These are phyloP conservation scores for Takifugu ocellatus DNA, from an alignment of 2,797 vertebrate species.

Conservation along the genomic window DNA sequence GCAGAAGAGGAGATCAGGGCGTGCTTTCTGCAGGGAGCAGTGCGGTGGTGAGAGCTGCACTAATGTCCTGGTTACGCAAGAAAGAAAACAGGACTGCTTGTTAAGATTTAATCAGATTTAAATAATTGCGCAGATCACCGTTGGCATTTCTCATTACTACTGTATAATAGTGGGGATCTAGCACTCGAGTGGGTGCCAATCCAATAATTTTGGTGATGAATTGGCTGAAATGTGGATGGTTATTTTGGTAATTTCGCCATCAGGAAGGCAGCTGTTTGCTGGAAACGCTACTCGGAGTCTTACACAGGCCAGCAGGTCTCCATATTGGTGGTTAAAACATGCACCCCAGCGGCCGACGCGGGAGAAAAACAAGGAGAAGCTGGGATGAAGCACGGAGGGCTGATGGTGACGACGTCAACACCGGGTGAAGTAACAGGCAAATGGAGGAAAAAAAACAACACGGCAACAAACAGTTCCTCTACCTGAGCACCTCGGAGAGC, in stretches of 20 bases:
- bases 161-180: no score
- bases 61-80: neutral
- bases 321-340: constrained; percentile 52
- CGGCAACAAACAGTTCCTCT: constrained; percentile 83
- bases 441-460: constrained; percentile 56
- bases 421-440: constrained; percentile 72
- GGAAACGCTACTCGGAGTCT: no score
- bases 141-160: no score
- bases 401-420: constrained; percentile 53
- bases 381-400: constrained; percentile 29
- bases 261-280: no score
- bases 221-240: no score
- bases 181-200: no score
- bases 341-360: constrained; percentile 49
- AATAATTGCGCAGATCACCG: no score
- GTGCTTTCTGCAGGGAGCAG: constrained; percentile 40
- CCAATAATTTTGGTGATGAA: no score
- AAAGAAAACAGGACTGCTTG: no score
- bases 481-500: constrained; percentile 99
- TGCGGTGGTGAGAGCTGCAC: constrained; percentile 20
- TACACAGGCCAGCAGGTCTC: neutral
- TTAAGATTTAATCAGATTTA: no score
- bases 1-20: constrained; percentile 35
- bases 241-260: no score
- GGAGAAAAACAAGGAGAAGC: constrained; percentile 16